phyloP scores from a whole-genome alignment of 1,140 invertebrate species.

The Drosophila ironensis region DNA sequence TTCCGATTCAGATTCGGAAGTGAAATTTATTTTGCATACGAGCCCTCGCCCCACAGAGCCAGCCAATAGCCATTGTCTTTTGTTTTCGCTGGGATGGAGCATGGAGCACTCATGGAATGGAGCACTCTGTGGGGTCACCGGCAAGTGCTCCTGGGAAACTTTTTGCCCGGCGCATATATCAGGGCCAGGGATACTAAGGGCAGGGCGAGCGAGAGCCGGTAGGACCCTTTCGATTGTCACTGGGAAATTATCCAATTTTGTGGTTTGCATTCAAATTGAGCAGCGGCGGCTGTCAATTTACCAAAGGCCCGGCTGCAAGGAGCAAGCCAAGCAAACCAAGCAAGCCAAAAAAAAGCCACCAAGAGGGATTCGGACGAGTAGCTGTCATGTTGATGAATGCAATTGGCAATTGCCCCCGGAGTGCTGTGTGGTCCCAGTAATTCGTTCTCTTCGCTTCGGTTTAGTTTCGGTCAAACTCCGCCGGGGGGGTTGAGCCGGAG shows the following conservation, averaged over 20 bases:
- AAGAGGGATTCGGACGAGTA: constrained; percentile 49
- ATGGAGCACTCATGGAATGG: neutral
- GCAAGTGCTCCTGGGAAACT: constrained; percentile 80
- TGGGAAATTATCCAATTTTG: constrained; percentile 82
- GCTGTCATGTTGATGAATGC: constrained; percentile 77
- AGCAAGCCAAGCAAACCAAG: neutral
- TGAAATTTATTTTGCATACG: constrained; percentile 81
- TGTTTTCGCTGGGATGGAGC: constrained; percentile 4
- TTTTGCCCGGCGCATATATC: constrained; percentile 70
- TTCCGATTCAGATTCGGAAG: constrained; percentile 59
- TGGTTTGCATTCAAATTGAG: constrained; percentile 79
- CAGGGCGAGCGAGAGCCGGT: constrained; percentile 13
- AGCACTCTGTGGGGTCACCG: constrained; percentile 40
- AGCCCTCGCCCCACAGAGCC: constrained; percentile 26
- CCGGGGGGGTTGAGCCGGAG: neutral
- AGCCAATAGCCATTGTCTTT: constrained; percentile 59
- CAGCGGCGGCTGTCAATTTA: constrained; percentile 74
- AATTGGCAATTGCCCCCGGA: constrained; percentile 40
- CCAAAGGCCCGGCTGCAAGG: constrained; percentile 31
- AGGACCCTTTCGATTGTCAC: constrained; percentile 62
- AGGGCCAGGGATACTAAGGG: constrained; percentile 40
- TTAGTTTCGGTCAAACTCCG: constrained; percentile 15
- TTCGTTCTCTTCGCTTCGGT: neutral
- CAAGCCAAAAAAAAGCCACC: constrained; percentile 2
- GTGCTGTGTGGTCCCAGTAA: constrained; percentile 51